Percentiles rank a stretch among this genome's conserved stretches.
These are phyloP conservation scores for Drosophila willistoni DNA, from an alignment of 1,140 invertebrate species.

Conservation along the genomic window DNA sequence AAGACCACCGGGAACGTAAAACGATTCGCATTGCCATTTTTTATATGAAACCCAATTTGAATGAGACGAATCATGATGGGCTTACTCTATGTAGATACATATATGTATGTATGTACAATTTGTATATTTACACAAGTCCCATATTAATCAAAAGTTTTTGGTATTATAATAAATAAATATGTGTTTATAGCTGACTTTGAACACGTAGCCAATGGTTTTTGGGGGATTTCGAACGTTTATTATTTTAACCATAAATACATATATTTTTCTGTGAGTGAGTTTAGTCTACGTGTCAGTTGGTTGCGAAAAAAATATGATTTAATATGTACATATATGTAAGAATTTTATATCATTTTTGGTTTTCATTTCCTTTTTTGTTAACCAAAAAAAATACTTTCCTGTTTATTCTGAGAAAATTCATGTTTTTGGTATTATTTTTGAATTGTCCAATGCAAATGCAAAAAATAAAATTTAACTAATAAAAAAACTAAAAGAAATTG, in stretches of 20 bases:
- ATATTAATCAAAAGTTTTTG: background rate
- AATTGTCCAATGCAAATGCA: too few relatives aligned
- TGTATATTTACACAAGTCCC: background rate
- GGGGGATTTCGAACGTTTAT: slow-evolving; percentile 9
- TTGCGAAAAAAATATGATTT: background rate
- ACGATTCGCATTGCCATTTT: background rate
- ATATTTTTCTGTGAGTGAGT: background rate
- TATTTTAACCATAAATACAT: slow-evolving; percentile 7
- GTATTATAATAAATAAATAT: slow-evolving; percentile 6
- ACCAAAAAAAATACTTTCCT: background rate
- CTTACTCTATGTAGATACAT: background rate
- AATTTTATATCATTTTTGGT: background rate
- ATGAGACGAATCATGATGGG: background rate
- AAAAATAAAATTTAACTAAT: too few relatives aligned
- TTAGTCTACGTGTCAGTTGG: slow-evolving; percentile 8
- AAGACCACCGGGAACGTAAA: slow-evolving; percentile 10
- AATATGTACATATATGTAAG: background rate
- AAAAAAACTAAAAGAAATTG: too few relatives aligned
- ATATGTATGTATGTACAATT: background rate
- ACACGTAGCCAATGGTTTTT: slow-evolving; percentile 25
- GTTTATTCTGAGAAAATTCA: background rate
- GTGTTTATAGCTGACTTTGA: slow-evolving; percentile 19
- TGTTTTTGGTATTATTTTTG: too few relatives aligned
- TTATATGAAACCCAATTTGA: background rate
- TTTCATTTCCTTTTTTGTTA: background rate